These are phyloP conservation scores for Arge pagana DNA, from an alignment of 2,888 invertebrate species.

Conservation along the genomic window DNA sequence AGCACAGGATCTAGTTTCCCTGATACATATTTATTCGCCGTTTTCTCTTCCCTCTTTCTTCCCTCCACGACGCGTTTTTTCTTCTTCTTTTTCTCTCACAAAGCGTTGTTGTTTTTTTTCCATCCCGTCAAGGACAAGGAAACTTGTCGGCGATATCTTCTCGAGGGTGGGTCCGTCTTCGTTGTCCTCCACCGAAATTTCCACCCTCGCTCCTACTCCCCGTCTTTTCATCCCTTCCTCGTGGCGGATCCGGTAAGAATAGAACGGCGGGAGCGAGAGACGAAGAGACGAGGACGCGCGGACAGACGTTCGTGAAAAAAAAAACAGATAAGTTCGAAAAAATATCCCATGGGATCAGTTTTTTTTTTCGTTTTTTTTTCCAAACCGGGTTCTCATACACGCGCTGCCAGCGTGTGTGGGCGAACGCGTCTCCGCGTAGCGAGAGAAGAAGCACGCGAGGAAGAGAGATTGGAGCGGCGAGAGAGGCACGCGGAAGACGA, in stretches of 20 bases:
- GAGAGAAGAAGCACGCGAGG: no score
- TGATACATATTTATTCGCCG: conserved; percentile 18
- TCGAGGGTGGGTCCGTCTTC: conserved; percentile 9
- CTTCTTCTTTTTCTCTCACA: conserved; percentile 18
- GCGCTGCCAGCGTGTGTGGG: neutral
- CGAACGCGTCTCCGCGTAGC: no score
- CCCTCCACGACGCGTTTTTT: conserved; percentile 4
- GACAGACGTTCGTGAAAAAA: neutral
- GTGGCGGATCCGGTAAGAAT: conserved; percentile 9
- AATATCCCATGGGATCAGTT: conserved; percentile 13
- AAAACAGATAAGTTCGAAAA: neutral
- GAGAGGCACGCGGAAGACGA: no score
- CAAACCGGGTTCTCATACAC: conserved; percentile 3
- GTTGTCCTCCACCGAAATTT: conserved; percentile 1
- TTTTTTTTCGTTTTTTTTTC: no score
- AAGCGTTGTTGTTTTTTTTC: conserved; percentile 10
- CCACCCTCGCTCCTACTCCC: neutral
- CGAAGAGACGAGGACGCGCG: conserved; percentile 3
- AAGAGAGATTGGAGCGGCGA: no score
- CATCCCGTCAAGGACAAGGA: neutral
- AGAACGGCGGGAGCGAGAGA: neutral
- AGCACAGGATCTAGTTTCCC: conserved; percentile 17
- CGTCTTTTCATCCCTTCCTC: conserved; percentile 21
- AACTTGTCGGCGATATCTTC: conserved; percentile 8
- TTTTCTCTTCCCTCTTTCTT: conserved; percentile 13